Evolutionary conservation across 2,888 invertebrate genomes (phyloP).

Genomic region (Drosophila anceps): DNA sequence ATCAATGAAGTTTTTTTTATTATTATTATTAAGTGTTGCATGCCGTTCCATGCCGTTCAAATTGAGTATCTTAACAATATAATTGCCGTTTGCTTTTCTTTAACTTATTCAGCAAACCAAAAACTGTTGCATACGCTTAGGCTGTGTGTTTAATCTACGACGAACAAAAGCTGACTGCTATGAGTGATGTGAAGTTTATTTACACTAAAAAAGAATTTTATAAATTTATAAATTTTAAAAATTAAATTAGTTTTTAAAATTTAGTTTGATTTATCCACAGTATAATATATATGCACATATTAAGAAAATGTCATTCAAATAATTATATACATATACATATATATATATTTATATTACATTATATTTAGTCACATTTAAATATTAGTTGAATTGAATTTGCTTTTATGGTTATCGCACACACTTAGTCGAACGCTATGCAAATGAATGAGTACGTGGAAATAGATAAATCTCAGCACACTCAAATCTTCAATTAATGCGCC

Average conservation of each 20-base stretch:
- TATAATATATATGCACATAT: no score
- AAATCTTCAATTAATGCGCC: neutral
- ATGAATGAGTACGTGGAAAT: conserved; percentile 29
- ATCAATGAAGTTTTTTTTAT: no score
- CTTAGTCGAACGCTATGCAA: conserved; percentile 13
- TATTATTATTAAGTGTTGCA: no score
- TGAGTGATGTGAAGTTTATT: neutral
- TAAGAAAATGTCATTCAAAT: neutral
- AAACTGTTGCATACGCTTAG: neutral
- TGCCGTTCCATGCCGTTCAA: no score
- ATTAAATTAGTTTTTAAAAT: no score
- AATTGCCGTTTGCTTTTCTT: no score
- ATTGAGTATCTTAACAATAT: no score
- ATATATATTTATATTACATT: neutral
- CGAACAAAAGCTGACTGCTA: neutral
- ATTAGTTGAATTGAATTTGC: conserved; percentile 2
- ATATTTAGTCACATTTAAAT: neutral
- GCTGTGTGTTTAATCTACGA: neutral
- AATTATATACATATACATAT: no score
- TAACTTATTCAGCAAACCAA: neutral
- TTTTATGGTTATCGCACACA: neutral
- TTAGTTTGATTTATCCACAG: no score
- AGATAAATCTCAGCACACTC: neutral
- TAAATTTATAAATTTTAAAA: neutral
- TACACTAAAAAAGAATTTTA: neutral